Evolutionary conservation across 2,888 invertebrate species (phyloP), one percentile per base, ranked within the genome.

Genomic region (Melitaea athalia): DNA sequence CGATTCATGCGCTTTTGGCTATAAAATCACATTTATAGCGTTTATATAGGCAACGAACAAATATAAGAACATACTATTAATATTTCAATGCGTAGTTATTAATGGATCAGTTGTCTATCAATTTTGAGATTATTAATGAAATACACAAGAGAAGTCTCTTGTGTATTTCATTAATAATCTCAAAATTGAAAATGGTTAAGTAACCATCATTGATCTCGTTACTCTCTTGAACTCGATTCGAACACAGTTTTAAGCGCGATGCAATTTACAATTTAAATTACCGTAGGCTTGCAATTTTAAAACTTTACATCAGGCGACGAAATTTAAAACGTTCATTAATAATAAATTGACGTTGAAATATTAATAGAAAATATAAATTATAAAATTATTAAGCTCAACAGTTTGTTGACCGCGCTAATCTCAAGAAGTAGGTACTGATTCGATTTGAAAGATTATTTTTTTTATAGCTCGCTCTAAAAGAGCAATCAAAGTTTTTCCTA

Each of bases 181-280:
- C n/a, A n/a, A n/a, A n/a, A n/a, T n/a, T n/a, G n/a, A n/a, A n/a
- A n/a, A n/a, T n/a, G n/a, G n/a, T n/a, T n/a, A n/a, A n/a, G n/a
- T 10, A 42, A 53, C 7, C 55, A 66, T 61, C 66, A 61, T 67
- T 65, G 68, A 65, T 49, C 71, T 42, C 60, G 49, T 61, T 71
- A 63, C 65, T 63, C 47, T 57, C 5, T 55, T 50, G 43, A 49
- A 53, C 43, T 67, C 42, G 50, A 67, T 67, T 59, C 57, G 62
- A 55, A 49, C 59, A 62, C 62, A 17, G 49, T 63, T 31, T 47
- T 53, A 61, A 53, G 14, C 62, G 57, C 55, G 42, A 67, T 62
- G 67, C 50, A 67, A 63, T 72, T 68, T 66, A 50, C 65, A 70
- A 70, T 43, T 68, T 42, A 59, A 72, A 72, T 70, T 72, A 63